phyloP scores from a whole-genome alignment of 92 coral and sea anemone genomes.

The Parazoanthus swiftii region DNA sequence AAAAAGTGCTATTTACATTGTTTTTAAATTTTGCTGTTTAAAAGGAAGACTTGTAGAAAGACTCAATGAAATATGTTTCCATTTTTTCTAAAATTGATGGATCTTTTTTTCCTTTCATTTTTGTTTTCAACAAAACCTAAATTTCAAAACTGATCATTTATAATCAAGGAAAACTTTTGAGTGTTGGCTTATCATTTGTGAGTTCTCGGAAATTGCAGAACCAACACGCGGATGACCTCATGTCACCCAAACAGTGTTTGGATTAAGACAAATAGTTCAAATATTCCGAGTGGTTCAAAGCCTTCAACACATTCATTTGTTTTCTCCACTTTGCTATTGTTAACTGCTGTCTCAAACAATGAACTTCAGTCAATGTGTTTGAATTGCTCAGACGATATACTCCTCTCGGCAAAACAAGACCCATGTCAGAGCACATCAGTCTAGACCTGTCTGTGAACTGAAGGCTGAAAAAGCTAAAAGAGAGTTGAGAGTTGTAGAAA shows the following conservation, averaged over 20 bases:
- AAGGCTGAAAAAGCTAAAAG: neutral
- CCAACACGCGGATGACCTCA: neutral
- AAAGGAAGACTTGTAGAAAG: neutral
- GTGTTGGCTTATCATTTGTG: neutral
- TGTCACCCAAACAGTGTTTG: neutral
- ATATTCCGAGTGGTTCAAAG: conserved; percentile 23
- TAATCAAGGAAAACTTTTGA: no score
- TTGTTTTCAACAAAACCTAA: no score
- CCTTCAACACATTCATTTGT: conserved; percentile 3
- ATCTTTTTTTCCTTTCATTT: neutral
- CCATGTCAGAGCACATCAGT: conserved; percentile 13
- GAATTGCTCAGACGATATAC: neutral
- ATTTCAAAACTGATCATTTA: no score
- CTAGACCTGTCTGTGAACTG: conserved; percentile 30
- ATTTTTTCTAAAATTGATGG: neutral
- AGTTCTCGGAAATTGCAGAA: neutral
- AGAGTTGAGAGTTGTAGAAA: neutral
- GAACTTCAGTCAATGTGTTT: neutral
- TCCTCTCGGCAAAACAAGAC: neutral
- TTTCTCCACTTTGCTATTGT: conserved; percentile 15
- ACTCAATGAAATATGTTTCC: neutral
- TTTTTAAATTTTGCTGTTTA: neutral
- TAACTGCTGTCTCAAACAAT: neutral
- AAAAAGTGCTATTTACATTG: neutral
- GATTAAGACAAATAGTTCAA: neutral